phyloP scores from a whole-genome alignment of 37 sponge, comb jelly and placozoan genomes.

The Aphrocallistes beatrix region DNA sequence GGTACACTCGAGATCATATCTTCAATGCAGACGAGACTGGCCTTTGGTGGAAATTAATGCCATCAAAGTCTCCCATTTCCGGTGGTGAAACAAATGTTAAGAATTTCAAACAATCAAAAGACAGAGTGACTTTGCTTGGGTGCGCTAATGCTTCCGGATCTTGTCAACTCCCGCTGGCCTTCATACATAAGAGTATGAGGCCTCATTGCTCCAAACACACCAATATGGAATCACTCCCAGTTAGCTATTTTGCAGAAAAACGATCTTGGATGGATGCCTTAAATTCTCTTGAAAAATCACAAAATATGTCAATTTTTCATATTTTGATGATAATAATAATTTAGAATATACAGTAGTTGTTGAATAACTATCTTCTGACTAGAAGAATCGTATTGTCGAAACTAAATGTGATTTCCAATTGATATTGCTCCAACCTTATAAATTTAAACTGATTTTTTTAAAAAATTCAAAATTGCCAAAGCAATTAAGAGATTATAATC shows the following conservation, averaged over 20 bases:
- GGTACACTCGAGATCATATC: conserved; percentile 30
- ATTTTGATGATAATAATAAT: no score
- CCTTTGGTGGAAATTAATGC: conserved; percentile 27
- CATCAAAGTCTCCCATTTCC: conserved; percentile 27
- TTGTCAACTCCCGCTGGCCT: conserved; percentile 22
- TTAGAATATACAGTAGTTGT: no score
- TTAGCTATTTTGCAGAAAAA: conserved; percentile 22
- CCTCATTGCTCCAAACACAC: conserved; percentile 39
- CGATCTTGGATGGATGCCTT: conserved; percentile 27
- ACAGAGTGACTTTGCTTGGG: conserved; percentile 12
- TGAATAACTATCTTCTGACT: no score
- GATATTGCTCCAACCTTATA: no score
- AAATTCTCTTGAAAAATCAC: no score
- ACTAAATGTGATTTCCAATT: no score
- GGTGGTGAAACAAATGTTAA: conserved; percentile 27
- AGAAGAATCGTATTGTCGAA: no score
- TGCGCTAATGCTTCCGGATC: conserved; percentile 32
- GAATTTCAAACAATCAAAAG: conserved; percentile 35
- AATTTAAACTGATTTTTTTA: no score
- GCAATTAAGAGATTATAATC: no score
- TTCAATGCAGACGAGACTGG: conserved; percentile 39
- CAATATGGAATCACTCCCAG: conserved; percentile 28
- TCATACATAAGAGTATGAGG: conserved; percentile 29
- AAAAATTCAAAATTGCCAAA: no score
- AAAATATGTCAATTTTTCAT: no score